Base-by-base conservation (phyloP, 2,888 invertebrate species). In the Andrena marginata region DNA sequence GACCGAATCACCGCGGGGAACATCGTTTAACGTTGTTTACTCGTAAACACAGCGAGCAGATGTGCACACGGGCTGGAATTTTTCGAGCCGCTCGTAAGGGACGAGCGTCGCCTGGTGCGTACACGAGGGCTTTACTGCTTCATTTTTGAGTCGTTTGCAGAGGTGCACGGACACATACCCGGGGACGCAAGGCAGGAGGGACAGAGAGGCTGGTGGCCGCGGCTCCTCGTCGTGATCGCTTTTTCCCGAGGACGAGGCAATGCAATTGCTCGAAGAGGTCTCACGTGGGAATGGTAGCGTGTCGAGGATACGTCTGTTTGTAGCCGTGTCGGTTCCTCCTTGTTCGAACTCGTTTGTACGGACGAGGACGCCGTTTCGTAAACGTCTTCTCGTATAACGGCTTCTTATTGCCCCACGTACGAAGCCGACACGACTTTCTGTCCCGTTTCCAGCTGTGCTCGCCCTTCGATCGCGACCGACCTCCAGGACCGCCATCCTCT, bases 311-410 rank as follows among this genome's bases (percentile, higher is more conserved):
- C 60, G 79, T 74, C 70, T 59, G 54, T 51, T 60, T 49, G 70
- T 29, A 73, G 64, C 26, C 54, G 72, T 60, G 51, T 31, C 56
- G 56, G 73, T 85, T n/a, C 64, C 29, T 68, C 60, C 63, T 85
- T 77, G 60, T 71, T 82, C 80, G 65, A 60, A 71, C 77, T 76
- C 77, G 78, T 88, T 80, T 70, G 60, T 80, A 78, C 82, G 60
- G 77, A 69, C 54, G 68, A 60, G 68, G 70, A 80, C 63, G 77
- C 80, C 75, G 82, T 88, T 85, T 84, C 85, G 82, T 82, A 85
- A 90, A 86, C 87, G 90, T 85, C 86, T 79, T 85, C 83, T 80
- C 76, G 83, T 84, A 86, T 82, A 86, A 87, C 81, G 77, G 80
- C 82, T 86, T 87, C 87, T 87, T 89, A 87, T 88, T 87, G 83